Conservation (phyloP, 1,140 invertebrate genomes). For the Listronotus oregonensis region DNA sequence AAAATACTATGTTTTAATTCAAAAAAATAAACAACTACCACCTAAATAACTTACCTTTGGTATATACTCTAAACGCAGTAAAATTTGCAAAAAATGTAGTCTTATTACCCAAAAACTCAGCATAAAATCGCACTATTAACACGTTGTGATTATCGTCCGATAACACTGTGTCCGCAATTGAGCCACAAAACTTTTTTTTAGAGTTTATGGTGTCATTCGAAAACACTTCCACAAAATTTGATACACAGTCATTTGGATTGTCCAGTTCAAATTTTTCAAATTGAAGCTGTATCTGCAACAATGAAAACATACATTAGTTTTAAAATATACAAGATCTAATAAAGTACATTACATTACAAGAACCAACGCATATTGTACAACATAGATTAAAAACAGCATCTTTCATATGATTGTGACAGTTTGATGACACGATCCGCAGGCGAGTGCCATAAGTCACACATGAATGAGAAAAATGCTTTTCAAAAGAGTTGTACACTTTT, state of each 20-base stretch:
- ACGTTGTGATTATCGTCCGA: conserved; percentile 64
- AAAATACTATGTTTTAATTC: no score
- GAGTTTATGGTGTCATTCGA: conserved; percentile 68
- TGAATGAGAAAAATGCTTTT: no score
- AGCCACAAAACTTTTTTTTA: conserved; percentile 76
- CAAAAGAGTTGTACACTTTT: no score
- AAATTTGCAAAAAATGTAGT: conserved; percentile 73
- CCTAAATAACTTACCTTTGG: conserved; percentile 26
- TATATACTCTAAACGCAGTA: conserved; percentile 71
- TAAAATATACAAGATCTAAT: no score
- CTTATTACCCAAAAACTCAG: conserved; percentile 66
- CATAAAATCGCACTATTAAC: conserved; percentile 73
- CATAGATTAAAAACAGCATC: no score
- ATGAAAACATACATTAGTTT: conserved; percentile 34
- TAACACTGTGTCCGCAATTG: conserved; percentile 72
- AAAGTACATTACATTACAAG: no score
- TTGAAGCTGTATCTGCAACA: conserved; percentile 72
- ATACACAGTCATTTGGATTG: conserved; percentile 82
- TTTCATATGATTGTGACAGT: no score
- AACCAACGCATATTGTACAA: no score
- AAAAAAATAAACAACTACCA: no score
- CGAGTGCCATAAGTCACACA: no score
- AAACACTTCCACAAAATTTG: conserved; percentile 81
- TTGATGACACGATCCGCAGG: no score
- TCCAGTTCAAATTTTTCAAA: conserved; percentile 71